Base-by-base conservation (phyloP, 1,140 invertebrate species). In the Pachypeltis micranthus region DNA sequence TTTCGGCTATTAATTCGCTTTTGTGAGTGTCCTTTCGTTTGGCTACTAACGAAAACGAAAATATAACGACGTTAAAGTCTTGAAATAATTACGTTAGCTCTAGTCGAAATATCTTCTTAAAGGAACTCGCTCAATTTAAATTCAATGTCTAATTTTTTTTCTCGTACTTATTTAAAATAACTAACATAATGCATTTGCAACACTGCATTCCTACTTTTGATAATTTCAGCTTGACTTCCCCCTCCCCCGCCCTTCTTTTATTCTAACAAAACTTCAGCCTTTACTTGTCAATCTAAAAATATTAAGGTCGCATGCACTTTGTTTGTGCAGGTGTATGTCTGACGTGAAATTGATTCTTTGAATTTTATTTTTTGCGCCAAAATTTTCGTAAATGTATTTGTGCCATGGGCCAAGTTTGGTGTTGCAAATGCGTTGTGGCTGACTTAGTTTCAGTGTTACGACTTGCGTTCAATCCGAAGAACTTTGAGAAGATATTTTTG, bases 361-460 rank as follows among this genome's bases (percentile, higher is more conserved):
- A 51, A 47, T 51, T 19, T 27, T 60, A 21, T 21, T 14, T 60
- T 12, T 60, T 10, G 24, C n/a, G 7, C 16, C 34, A 60, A 25
- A 34, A n/a, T 26, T 25, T 27, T 23, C 47, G 19, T 59, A 34
- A 27, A n/a, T 24, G 23, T 57, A 34, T 31, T 28, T 21, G 19
- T 51, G 4, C 21, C 10, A 10, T 51, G 12, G 7, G 12, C 23
- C 23, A 4, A 51, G 23, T 25, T 44, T 62, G 60, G 44, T 62
- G 60, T 62, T 62, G 60, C 60, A 62, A 62, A 62, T 62, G 60
- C 60, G 47, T 62, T 62, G 44, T 62, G 60, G 60, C 60, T 62
- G 60, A 28, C 60, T 51, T 25, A 44, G 25, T 1, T 29, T 39
- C 31, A 39, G 21, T 61, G 23, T 31, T 12, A n/a, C 19, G 44